These are phyloP conservation scores for Plumapathes pennacea DNA, from an alignment of 92 coral and sea anemone species.

Conservation along the genomic window DNA sequence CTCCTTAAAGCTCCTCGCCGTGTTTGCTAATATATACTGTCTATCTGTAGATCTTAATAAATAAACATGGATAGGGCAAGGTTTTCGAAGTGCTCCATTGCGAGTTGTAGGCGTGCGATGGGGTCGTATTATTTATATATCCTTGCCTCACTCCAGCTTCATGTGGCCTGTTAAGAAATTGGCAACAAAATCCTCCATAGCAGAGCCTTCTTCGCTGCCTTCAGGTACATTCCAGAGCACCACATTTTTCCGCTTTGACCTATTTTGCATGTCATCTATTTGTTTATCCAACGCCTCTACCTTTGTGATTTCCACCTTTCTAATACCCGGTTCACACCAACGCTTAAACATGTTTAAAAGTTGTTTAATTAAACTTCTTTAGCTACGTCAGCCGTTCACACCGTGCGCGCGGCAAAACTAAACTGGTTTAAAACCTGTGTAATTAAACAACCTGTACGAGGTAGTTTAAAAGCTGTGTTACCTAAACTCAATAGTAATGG, in stretches of 20 bases:
- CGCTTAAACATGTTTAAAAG: no score
- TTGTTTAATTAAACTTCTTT: no score
- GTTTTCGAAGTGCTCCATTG: background rate
- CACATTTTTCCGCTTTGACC: constrained; percentile 12
- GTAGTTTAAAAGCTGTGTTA: no score
- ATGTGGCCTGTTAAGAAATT: background rate
- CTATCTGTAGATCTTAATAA: constrained; percentile 9
- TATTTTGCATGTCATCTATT: constrained; percentile 1
- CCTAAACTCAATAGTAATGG: no score
- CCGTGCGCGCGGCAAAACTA: no score
- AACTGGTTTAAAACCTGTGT: no score
- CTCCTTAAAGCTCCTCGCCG: constrained; percentile 1
- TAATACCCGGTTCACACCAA: no score
- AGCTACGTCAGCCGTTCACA: no score
- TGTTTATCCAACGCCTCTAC: constrained; percentile 1
- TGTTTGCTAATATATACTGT: constrained; percentile 12
- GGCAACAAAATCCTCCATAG: constrained; percentile 1
- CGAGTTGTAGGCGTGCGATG: constrained; percentile 12
- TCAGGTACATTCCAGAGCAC: constrained; percentile 12
- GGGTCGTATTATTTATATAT: constrained; percentile 5
- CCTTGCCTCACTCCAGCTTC: background rate
- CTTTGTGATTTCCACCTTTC: background rate
- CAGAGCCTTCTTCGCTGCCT: constrained; percentile 2
- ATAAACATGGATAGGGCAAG: constrained; percentile 1
- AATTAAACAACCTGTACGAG: no score